Conservation (phyloP, 2,888 invertebrate genomes). For the Liodrosophila aerea region DNA sequence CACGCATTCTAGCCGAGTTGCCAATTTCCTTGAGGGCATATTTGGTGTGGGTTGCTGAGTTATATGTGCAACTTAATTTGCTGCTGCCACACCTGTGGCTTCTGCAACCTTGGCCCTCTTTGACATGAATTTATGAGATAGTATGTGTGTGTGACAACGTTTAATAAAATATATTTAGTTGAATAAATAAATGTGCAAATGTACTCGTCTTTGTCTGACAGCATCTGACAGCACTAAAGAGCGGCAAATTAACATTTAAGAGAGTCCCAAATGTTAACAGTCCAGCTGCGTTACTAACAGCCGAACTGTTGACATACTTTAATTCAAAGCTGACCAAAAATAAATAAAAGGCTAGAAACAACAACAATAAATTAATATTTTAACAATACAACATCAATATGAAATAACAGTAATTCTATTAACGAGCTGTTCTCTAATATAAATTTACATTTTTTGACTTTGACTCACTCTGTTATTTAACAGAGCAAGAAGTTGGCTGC, state of each 20-base stretch:
- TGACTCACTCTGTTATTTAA: too few relatives aligned
- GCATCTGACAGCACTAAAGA: slow-evolving; percentile 18
- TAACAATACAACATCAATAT: too few relatives aligned
- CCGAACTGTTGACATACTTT: too few relatives aligned
- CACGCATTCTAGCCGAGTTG: slow-evolving; percentile 13
- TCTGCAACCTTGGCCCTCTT: slow-evolving; percentile 60
- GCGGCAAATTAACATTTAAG: too few relatives aligned
- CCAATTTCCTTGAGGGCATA: slow-evolving; percentile 61
- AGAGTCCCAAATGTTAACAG: background rate
- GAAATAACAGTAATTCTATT: too few relatives aligned
- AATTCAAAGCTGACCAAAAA: too few relatives aligned
- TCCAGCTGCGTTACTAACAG: slow-evolving; percentile 7
- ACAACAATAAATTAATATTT: too few relatives aligned
- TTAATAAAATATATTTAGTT: slow-evolving; percentile 61
- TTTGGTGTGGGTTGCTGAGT: slow-evolving; percentile 50
- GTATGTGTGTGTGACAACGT: slow-evolving; percentile 40
- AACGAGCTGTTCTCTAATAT: too few relatives aligned
- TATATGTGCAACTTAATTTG: slow-evolving; percentile 77
- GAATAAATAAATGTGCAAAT: slow-evolving; percentile 50
- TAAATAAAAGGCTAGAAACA: too few relatives aligned
- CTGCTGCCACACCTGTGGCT: slow-evolving; percentile 74
- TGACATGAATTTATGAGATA: slow-evolving; percentile 66
- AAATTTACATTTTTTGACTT: too few relatives aligned
- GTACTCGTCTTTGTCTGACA: slow-evolving; percentile 29
- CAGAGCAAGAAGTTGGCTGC: too few relatives aligned